Evolutionary conservation across 2,888 invertebrate genomes (phyloP).

Genomic region (Priocnemis perturbator): DNA sequence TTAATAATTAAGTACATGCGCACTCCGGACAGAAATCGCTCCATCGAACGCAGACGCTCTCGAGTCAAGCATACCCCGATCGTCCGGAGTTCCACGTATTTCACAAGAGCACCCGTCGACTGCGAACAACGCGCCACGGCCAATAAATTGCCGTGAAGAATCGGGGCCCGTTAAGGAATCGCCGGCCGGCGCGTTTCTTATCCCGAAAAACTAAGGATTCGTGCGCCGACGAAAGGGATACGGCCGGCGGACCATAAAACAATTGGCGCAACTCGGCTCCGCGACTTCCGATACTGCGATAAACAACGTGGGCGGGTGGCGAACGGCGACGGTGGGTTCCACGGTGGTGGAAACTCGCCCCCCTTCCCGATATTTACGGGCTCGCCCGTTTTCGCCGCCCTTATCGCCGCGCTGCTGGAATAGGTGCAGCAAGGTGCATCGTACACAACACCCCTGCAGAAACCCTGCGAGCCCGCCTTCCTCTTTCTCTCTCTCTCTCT

Average conservation of each 20-base stretch:
- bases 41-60: no score
- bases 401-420: conserved; percentile 65
- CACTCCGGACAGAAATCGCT: no score
- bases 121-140: no score
- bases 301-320: conserved; percentile 51
- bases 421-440: conserved; percentile 66
- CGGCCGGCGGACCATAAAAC: conserved; percentile 64
- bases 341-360: conserved; percentile 7
- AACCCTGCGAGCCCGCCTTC: not conserved
- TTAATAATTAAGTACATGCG: no score
- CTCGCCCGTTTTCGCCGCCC: conserved; percentile 63
- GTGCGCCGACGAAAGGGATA: not conserved
- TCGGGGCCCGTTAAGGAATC: no score
- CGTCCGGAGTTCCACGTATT: no score
- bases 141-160: no score
- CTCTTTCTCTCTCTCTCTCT: conserved; percentile 4
- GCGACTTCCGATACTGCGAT: conserved; percentile 68
- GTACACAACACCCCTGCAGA: conserved; percentile 47
- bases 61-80: no score
- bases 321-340: not conserved
- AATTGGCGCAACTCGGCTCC: conserved; percentile 65
- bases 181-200: not conserved
- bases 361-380: conserved; percentile 69
- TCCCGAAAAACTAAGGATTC: conserved; percentile 21
- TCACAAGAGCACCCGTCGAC: no score